Base-by-base conservation (phyloP, 92 coral and sea anemone genomes). In the Galaxea fascicularis region DNA sequence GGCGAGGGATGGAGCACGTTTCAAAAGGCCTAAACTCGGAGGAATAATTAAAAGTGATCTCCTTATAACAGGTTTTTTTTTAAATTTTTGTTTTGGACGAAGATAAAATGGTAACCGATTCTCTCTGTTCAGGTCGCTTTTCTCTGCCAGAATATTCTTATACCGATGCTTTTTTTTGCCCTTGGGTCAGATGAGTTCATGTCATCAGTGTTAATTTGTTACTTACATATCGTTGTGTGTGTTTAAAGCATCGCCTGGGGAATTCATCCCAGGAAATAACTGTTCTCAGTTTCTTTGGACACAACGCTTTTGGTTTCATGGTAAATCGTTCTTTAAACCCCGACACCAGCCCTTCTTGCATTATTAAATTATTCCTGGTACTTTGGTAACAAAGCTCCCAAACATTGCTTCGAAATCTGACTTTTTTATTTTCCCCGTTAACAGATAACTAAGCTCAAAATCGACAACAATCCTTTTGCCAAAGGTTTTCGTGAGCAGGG, bases 401-500 rank as follows among this genome's bases (percentile, higher is more conserved):
- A 39, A 41, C 24, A n/a, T 68, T 11, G 30, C 15, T 71, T 27
- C 26, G 54, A 22, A 27, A 53, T 54, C 8, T 26, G 52, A 20
- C 31, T 71, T 41, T 56, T 24, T n/a, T 26, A 62, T 70, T 3
- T 56, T 21, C 21, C 29, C 10, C 29, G 5, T 41, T 11, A 71
- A 57, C 90, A 97, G 99, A 90, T 97, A 26, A 97, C 99, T 52
- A 96, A 97, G 86, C 85, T 97, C 60, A 97, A 97, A 85, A 97
- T 97, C 78, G 98, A 97, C 88, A 91, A 97, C 90, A 97, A 97
- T 73, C 99, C 99, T 25, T 97, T 97, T 70, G 99, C 99, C 4
- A 97, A 97, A 77, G 99, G 99, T 56, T 97, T 97, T 77, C 91
- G 99, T 30, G 98, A 97, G 71, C 93, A 94, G 58, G 99, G 99